Base-by-base conservation (phyloP, 1,140 invertebrate species). In the Eueides isabella region DNA sequence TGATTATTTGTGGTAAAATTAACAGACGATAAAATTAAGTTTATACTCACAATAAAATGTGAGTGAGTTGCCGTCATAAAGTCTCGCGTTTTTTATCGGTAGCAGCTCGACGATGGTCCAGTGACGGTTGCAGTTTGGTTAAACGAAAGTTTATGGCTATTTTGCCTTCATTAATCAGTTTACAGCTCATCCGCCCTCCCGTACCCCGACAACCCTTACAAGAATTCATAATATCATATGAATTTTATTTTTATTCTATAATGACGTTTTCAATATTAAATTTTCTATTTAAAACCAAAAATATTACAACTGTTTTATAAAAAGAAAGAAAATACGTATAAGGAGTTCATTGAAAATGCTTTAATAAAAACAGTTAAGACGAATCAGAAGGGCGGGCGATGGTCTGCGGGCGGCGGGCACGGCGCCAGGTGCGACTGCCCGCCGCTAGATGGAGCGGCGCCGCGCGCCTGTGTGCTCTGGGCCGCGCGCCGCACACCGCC, bases 1-100 rank as follows among this genome's bases (percentile, higher is more conserved):
- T 85, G 80, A 92, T 91, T 93, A 92, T 93, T 93, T 91, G 90
- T 91, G 91, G 90, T 90, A 85, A 91, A 93, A 93, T 93, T 92
- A 93, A 93, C 90, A 93, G 91, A 91, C 91, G 89, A 92, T 93
- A 93, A 93, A 93, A 92, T 91, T 93, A 92, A 91, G 89, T 92
- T 92, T 92, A 92, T 92, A 92, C 88, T 91, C 89, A 91, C 91
- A 93, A 92, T 93, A 92, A 93, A 92, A 93, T 87, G 90, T 90
- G 91, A 92, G 87, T 91, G 89, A 93, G 90, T 93, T 92, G 88
- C 90, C 88, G 87, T 92, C 91, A 93, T 92, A 93, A 93, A 93
- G 89, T 93, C 89, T 92, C 91, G 86, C 89, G 87, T 92, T 93
- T 93, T 93, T 93, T 93, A 92, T 92, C 90, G 88, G 86, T 91